Conservation (phyloP, 1,140 invertebrate species). For the Ruditapes philippinarum region DNA sequence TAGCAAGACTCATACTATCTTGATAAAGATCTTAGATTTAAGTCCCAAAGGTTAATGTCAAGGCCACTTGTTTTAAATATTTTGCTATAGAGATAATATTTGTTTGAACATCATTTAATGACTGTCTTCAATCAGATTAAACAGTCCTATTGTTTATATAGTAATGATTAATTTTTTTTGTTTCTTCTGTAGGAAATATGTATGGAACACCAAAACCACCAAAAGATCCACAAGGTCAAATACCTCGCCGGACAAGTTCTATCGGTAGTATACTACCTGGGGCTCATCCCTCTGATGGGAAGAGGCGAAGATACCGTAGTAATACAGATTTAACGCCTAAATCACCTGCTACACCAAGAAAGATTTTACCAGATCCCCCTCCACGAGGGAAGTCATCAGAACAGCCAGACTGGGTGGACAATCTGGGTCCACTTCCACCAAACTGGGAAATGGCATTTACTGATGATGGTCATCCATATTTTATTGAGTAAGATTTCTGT, state of each 20-base stretch:
- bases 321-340: conserved; percentile 85
- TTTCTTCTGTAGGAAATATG: conserved; percentile 85
- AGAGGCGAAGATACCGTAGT: conserved; percentile 88
- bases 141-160: too few relatives aligned
- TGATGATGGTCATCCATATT: conserved; percentile 98
- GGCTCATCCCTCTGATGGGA: conserved; percentile 88
- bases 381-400: conserved; percentile 80
- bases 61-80: too few relatives aligned
- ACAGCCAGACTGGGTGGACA: conserved; percentile 75
- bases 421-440: conserved; percentile 95
- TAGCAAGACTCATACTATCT: too few relatives aligned
- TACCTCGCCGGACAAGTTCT: conserved; percentile 81
- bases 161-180: too few relatives aligned
- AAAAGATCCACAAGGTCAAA: conserved; percentile 82
- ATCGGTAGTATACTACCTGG: conserved; percentile 87
- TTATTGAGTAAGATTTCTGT: conserved; percentile 96
- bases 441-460: conserved; percentile 99
- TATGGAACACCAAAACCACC: conserved; percentile 88
- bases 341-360: conserved; percentile 71
- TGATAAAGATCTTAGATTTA: too few relatives aligned
- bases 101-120: too few relatives aligned
- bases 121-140: too few relatives aligned
- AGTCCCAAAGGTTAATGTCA: too few relatives aligned
- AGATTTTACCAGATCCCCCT: conserved; percentile 73
- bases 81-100: too few relatives aligned